Evolutionary conservation across 2,888 invertebrate genomes (phyloP).

Genomic region (Trichacis sp.): DNA sequence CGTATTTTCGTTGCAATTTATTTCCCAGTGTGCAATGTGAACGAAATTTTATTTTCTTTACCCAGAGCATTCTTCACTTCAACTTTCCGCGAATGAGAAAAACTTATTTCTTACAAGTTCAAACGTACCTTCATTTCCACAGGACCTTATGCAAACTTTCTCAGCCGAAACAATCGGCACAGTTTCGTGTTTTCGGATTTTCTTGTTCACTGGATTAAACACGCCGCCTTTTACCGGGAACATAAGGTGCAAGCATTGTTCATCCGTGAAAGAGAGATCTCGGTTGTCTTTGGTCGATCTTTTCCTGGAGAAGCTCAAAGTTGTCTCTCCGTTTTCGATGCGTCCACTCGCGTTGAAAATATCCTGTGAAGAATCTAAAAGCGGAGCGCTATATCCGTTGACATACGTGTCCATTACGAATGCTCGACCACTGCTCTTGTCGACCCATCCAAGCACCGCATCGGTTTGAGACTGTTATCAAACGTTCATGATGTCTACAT

Average conservation of each 20-base stretch:
- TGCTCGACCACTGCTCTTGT: conserved; percentile 79
- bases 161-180: conserved; percentile 80
- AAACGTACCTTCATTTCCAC: conserved; percentile 79
- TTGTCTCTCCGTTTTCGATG: conserved; percentile 81
- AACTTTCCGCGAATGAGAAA: too few relatives aligned
- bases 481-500: neutral
- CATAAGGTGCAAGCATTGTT: conserved; percentile 87
- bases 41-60: too few relatives aligned
- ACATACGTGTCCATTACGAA: conserved; percentile 93
- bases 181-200: conserved; percentile 83
- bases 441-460: conserved; percentile 90
- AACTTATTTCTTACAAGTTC: too few relatives aligned
- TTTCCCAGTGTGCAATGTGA: too few relatives aligned
- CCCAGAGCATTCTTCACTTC: too few relatives aligned
- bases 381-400: conserved; percentile 81
- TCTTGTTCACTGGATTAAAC: conserved; percentile 86
- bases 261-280: conserved; percentile 86
- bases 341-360: conserved; percentile 78
- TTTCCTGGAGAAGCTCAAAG: conserved; percentile 83
- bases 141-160: conserved; percentile 85
- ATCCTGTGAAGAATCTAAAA: conserved; percentile 81
- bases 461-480: conserved; percentile 82
- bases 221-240: conserved; percentile 87
- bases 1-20: too few relatives aligned
- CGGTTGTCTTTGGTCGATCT: conserved; percentile 79